These are phyloP conservation scores for Tenthredo amoena DNA, from an alignment of 2,888 invertebrate genomes.

Conservation along the genomic window DNA sequence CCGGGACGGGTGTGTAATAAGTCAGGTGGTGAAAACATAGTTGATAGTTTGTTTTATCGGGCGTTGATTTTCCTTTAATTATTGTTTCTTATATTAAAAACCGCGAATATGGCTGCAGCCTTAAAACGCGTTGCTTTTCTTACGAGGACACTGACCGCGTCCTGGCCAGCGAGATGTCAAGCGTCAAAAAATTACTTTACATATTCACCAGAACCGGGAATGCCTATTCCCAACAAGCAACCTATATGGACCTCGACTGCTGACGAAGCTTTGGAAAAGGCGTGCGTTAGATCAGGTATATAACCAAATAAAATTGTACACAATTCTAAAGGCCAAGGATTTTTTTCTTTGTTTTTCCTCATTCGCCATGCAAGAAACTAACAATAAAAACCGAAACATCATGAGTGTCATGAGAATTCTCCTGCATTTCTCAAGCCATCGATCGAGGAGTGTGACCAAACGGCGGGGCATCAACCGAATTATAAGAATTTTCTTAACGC, in stretches of 20 bases:
- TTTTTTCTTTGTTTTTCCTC: background rate
- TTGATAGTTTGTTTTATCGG: background rate
- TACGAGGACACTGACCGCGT: slow-evolving; percentile 65
- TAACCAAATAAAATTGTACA: background rate
- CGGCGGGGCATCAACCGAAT: background rate
- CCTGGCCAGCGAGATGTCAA: slow-evolving; percentile 59
- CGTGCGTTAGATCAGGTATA: slow-evolving; percentile 88
- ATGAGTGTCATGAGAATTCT: background rate
- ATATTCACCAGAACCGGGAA: slow-evolving; percentile 89
- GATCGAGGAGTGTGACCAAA: background rate
- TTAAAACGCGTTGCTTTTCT: slow-evolving; percentile 69
- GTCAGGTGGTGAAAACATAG: background rate
- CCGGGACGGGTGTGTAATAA: background rate
- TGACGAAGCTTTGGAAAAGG: slow-evolving; percentile 88
- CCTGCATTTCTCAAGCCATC: background rate
- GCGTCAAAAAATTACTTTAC: slow-evolving; percentile 84
- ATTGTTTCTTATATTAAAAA: background rate
- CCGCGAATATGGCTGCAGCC: slow-evolving; percentile 61
- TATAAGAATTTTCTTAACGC: background rate
- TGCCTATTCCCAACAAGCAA: slow-evolving; percentile 86
- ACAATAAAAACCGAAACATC: background rate
- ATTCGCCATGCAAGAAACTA: background rate
- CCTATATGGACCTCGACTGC: slow-evolving; percentile 86
- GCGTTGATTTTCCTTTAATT: background rate
- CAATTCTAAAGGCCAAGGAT: background rate